Conservation (phyloP, 2,797 vertebrate species). For the Hemitrygon akajei region DNA sequence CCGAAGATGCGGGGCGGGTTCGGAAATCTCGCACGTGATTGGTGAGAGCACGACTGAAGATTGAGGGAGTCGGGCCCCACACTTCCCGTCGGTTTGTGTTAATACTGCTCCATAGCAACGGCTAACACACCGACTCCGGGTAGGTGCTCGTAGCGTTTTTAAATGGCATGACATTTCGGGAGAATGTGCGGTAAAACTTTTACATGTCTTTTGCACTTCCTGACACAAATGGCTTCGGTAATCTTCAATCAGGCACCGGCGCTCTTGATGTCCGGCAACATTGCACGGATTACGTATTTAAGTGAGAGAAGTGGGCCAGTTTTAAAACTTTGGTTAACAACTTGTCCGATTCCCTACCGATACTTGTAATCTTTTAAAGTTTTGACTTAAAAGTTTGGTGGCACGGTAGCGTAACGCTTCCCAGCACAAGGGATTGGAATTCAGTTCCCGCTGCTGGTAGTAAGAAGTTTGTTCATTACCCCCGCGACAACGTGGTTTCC, state of each 20-base stretch:
- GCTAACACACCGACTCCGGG: neutral
- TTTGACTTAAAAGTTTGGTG: too few relatives aligned
- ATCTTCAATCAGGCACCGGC: neutral
- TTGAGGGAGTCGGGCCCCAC: too few relatives aligned
- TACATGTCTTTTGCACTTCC: neutral
- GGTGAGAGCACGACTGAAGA: neutral
- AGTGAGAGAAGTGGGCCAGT: neutral
- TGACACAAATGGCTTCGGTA: neutral
- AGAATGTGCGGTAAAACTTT: neutral
- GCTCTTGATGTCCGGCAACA: neutral
- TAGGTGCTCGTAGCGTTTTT: neutral
- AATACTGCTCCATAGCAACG: neutral
- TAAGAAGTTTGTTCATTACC: too few relatives aligned
- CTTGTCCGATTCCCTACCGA: neutral
- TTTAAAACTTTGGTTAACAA: neutral
- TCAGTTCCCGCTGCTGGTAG: too few relatives aligned
- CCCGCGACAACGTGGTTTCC: too few relatives aligned
- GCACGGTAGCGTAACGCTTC: too few relatives aligned
- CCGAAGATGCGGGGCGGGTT: neutral
- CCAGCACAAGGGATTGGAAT: too few relatives aligned
- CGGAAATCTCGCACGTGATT: neutral
- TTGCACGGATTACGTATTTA: too few relatives aligned
- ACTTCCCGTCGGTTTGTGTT: neutral
- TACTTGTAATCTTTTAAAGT: neutral
- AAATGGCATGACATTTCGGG: neutral